Conservation (phyloP, 2,888 invertebrate species). For the Aporophyla nigra region DNA sequence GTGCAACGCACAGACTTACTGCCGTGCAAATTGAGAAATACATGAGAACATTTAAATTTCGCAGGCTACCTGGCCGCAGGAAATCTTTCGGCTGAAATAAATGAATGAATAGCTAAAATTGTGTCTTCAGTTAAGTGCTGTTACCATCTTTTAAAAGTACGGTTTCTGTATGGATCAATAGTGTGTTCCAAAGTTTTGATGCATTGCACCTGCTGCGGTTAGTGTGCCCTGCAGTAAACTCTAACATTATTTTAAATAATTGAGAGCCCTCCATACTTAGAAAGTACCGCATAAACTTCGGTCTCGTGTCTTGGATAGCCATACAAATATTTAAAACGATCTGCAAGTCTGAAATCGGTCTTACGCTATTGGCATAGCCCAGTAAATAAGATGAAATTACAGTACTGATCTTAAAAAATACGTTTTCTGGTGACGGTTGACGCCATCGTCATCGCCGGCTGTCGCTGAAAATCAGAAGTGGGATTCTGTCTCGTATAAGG, state of each 20-base stretch:
- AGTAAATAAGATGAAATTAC: neutral
- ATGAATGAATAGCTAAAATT: too few species aligned
- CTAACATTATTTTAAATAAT: neutral
- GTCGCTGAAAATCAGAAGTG: too few species aligned
- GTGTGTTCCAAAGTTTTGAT: neutral
- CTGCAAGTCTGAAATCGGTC: neutral
- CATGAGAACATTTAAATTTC: too few species aligned
- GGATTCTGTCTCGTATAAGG: too few species aligned
- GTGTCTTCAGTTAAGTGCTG: neutral
- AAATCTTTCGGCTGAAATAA: too few species aligned
- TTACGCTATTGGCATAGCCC: neutral
- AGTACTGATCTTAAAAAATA: neutral
- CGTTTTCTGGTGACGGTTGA: too few species aligned
- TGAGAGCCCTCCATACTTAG: neutral
- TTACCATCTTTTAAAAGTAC: neutral
- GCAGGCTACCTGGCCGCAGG: too few species aligned
- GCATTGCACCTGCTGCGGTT: slow-evolving; percentile 2
- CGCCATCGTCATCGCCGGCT: too few species aligned
- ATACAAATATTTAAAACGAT: neutral
- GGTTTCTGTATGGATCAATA: slow-evolving; percentile 5
- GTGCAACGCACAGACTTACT: too few species aligned
- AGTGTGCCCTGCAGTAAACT: too few species aligned
- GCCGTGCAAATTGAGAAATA: too few species aligned
- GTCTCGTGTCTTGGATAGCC: neutral
- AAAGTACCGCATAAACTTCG: neutral